phyloP scores from a whole-genome alignment of 2,797 vertebrate genomes.

The Macroramphosus scolopax region DNA sequence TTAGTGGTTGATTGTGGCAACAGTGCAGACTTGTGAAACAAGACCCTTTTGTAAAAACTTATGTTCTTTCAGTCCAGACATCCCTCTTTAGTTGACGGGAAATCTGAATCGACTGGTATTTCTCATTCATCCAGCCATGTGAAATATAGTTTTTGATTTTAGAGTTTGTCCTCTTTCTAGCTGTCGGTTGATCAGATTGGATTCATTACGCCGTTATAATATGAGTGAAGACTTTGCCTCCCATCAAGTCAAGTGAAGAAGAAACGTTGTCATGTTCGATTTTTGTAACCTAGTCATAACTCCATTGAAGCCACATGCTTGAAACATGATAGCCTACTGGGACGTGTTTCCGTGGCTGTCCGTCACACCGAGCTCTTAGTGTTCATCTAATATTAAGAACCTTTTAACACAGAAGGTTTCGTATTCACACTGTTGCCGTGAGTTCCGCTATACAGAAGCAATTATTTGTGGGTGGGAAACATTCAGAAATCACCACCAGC shows the following conservation, averaged over 20 bases:
- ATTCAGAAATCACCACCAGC: conserved; percentile 45
- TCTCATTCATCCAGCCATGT: conserved; percentile 60
- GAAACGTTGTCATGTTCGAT: conserved; percentile 48
- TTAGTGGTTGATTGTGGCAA: conserved; percentile 56
- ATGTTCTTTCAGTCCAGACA: conserved; percentile 44
- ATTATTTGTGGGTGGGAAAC: conserved; percentile 43
- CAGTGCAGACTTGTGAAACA: conserved; percentile 58
- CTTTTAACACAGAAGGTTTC: conserved; percentile 60
- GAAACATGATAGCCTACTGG: conserved; percentile 57
- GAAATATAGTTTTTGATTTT: conserved; percentile 46
- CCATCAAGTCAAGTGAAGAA: conserved; percentile 56
- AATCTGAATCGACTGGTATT: conserved; percentile 46
- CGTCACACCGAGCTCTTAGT: conserved; percentile 67
- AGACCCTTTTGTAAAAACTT: conserved; percentile 57
- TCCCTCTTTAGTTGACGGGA: conserved; percentile 42
- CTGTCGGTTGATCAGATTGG: conserved; percentile 50
- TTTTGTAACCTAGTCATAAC: conserved; percentile 56
- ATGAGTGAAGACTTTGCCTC: conserved; percentile 43
- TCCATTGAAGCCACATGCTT: conserved; percentile 58
- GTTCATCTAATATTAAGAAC: conserved; percentile 69
- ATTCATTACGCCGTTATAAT: conserved; percentile 31
- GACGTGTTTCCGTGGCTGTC: conserved; percentile 60
- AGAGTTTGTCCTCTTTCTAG: conserved; percentile 52
- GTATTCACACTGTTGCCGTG: conserved; percentile 58
- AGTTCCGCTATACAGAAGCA: conserved; percentile 56